Percentiles rank a stretch among this genome's conserved stretches.
phyloP scores from a whole-genome alignment of 2,113 vertebrate species.

The Gymnobelideus leadbeateri region DNA sequence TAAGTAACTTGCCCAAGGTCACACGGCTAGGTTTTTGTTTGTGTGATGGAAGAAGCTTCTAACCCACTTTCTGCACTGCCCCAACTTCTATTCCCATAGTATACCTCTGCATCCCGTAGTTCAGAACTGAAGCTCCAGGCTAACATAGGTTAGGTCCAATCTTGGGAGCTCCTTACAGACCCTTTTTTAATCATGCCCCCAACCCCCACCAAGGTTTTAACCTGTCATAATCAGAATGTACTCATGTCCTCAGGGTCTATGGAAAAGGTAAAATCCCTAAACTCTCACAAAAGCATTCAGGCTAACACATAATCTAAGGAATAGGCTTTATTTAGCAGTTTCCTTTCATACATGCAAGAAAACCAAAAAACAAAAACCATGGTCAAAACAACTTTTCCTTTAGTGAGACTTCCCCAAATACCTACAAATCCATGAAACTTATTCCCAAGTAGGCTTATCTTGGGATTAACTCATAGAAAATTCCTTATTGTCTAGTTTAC shows the following conservation, averaged over 20 bases:
- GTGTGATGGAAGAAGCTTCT: neutral
- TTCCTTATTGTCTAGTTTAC: too few relatives aligned
- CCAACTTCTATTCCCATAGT: too few relatives aligned
- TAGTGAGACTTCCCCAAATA: neutral
- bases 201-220: neutral
- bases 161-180: neutral
- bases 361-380: neutral
- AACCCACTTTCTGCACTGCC: neutral
- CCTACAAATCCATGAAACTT: too few relatives aligned
- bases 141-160: neutral
- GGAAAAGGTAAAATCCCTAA: neutral
- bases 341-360: neutral
- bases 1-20: too few relatives aligned
- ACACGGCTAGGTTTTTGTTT: too few relatives aligned
- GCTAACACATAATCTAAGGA: neutral
- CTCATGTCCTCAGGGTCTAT: neutral
- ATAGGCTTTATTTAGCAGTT: neutral
- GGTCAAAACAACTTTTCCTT: neutral
- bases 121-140: too few relatives aligned
- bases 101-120: too few relatives aligned
- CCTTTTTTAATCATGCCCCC: neutral
- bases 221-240: neutral
- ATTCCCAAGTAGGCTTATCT: neutral
- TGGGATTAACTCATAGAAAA: neutral
- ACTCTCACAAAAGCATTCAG: neutral